Conservation (phyloP, 2,113 vertebrate species). For the Fulica atra region DNA sequence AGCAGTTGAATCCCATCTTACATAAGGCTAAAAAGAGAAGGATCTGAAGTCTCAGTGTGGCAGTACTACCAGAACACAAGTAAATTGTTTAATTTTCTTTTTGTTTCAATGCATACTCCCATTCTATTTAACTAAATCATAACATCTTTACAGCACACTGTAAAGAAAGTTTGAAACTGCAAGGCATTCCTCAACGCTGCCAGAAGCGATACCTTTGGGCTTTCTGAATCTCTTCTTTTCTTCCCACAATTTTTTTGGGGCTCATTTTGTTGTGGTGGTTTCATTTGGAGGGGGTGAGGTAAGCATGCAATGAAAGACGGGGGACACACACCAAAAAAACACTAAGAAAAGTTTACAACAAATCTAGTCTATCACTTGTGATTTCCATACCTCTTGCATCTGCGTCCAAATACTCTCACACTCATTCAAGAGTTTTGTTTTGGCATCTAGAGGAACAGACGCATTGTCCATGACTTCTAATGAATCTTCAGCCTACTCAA, state of each 20-base stretch:
- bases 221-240: not conserved
- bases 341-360: not conserved
- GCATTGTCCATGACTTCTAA: not conserved
- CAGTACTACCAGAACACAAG: not conserved
- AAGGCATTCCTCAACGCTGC: not conserved
- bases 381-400: conserved; percentile 72
- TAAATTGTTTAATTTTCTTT: not conserved
- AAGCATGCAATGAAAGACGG: not conserved
- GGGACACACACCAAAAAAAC: not conserved
- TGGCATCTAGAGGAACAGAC: not conserved
- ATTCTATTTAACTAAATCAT: not conserved
- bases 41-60: not conserved
- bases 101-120: not conserved
- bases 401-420: conserved; percentile 73
- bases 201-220: not conserved
- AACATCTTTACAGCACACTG: not conserved
- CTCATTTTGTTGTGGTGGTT: not conserved
- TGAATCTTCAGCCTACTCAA: conserved; percentile 21
- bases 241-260: fast-evolving
- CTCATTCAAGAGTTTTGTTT: conserved; percentile 58
- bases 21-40: not conserved
- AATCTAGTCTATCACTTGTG: not conserved
- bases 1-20: not conserved
- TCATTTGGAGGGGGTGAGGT: not conserved
- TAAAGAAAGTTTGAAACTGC: not conserved